Evolutionary conservation across 2,888 invertebrate genomes (phyloP).

Genomic region (Cryptocheilus praepositus): DNA sequence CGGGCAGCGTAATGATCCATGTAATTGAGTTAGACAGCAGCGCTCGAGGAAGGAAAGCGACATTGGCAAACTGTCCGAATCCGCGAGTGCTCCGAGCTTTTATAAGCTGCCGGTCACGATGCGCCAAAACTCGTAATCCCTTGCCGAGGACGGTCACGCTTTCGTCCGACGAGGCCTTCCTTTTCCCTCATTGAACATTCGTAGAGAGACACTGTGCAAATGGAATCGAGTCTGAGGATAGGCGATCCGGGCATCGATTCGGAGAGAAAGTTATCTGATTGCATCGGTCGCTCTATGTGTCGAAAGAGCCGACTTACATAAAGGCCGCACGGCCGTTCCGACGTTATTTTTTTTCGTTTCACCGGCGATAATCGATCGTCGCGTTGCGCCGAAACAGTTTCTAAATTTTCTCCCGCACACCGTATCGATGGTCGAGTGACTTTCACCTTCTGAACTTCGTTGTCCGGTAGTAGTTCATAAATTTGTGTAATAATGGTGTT

Average conservation of each 20-base stretch:
- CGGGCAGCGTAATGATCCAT: too few species aligned
- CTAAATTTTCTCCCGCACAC: neutral
- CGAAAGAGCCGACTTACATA: conserved; percentile 49
- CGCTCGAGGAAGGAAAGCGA: too few species aligned
- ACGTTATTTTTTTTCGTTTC: neutral
- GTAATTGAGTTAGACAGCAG: too few species aligned
- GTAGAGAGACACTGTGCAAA: neutral
- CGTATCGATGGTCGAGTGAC: neutral
- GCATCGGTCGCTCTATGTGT: conserved; percentile 36
- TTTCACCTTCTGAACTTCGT: too few species aligned
- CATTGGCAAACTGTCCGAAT: too few species aligned
- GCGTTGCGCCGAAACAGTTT: neutral
- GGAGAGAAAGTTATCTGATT: conserved; percentile 47
- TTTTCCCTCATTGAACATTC: neutral
- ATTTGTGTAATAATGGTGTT: too few species aligned
- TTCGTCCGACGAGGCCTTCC: neutral
- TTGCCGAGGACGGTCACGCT: too few species aligned
- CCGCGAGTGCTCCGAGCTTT: too few species aligned
- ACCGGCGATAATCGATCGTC: neutral
- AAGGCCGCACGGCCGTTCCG: conserved; percentile 22
- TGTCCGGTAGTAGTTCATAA: too few species aligned
- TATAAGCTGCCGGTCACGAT: too few species aligned
- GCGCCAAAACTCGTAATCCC: too few species aligned
- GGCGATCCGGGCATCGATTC: conserved; percentile 44
- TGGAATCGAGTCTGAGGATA: neutral